Evolutionary conservation across 2,113 vertebrate genomes (phyloP), one percentile per base, ranked within the genome.

Genomic region (Anser brachyrhynchus): DNA sequence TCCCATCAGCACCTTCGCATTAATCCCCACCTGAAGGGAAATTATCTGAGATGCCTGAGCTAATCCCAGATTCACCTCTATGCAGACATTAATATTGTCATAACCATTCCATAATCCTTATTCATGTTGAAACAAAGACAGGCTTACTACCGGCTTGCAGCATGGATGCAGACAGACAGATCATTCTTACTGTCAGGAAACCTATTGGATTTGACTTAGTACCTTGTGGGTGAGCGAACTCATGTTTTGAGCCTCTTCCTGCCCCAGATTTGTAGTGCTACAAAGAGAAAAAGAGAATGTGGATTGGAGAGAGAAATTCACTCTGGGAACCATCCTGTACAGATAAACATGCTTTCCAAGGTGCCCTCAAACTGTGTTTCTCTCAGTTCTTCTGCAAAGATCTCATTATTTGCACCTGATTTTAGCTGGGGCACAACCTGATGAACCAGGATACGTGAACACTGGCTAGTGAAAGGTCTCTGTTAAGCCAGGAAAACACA

Each of bases 171-270:
- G 65, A 61, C 75, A 95, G 58, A 58, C 57, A 87, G 77, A 87
- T 59, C 18, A 4, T 76, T 89, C 54, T 75, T 84, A 94, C 22
- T 93, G 71, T 82, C 89, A 78, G 33, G 44, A 87, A 89, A 76
- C 44, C 74, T 83, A 23, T 0, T 70, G 78, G 54, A 76, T 87
- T 94, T 77, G 37, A 83, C 59, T 95, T 78, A 69, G 89, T 97
- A 97, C 97, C 97, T 97, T 94, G 93, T 86, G 28, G 41, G 73
- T 0, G 95, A 95, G 35, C 52, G 89, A 70, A 90, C 58, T 67
- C 93, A 78, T 93, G 94, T 70, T 85, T 91, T 78, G 91, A 83
- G 84, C 59, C 59, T 93, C 95, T 90, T 96, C 81, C 61, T 94
- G 89, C 54, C 71, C 15, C 89, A 93, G 92, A 85, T 69, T 59